Evolutionary conservation across 2,113 vertebrate species (phyloP).

Genomic region (Synodontis membranacea): DNA sequence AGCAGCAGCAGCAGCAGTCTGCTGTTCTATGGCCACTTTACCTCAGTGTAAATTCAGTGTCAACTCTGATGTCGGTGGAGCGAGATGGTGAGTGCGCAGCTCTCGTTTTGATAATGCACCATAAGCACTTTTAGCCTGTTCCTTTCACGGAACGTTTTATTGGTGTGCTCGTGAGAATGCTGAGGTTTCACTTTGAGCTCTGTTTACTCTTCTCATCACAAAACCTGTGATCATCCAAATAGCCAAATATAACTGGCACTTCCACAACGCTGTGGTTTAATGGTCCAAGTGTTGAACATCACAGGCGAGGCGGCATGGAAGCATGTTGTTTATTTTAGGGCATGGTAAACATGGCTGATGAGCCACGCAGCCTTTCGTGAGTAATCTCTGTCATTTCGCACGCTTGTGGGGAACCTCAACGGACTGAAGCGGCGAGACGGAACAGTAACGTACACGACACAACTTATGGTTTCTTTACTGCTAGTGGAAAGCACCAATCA

Average conservation of each 20-base stretch:
- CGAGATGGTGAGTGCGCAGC: background rate
- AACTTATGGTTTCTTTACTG: slow-evolving; percentile 57
- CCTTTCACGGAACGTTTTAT: background rate
- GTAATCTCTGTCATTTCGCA: slow-evolving; percentile 56
- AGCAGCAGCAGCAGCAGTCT: background rate
- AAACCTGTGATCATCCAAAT: slow-evolving; percentile 33
- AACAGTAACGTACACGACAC: slow-evolving; percentile 53
- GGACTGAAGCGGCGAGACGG: slow-evolving; percentile 43
- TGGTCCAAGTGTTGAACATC: slow-evolving; percentile 51
- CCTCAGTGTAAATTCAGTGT: background rate
- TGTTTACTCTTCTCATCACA: slow-evolving; percentile 10
- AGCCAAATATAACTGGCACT: slow-evolving; percentile 39
- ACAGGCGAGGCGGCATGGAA: slow-evolving; percentile 47
- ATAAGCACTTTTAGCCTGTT: background rate
- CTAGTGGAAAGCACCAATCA: slow-evolving; percentile 52
- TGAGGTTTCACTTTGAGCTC: slow-evolving; percentile 15
- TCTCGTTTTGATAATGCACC: background rate
- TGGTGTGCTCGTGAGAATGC: background rate
- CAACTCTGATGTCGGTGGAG: background rate
- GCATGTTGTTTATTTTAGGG: slow-evolving; percentile 57
- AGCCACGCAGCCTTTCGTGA: slow-evolving; percentile 43
- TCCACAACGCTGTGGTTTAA: slow-evolving; percentile 31
- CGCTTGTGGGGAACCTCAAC: slow-evolving; percentile 57
- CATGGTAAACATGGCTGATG: slow-evolving; percentile 55
- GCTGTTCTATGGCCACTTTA: background rate